phyloP scores from a whole-genome alignment of 1,140 invertebrate species.

The Atta texana region DNA sequence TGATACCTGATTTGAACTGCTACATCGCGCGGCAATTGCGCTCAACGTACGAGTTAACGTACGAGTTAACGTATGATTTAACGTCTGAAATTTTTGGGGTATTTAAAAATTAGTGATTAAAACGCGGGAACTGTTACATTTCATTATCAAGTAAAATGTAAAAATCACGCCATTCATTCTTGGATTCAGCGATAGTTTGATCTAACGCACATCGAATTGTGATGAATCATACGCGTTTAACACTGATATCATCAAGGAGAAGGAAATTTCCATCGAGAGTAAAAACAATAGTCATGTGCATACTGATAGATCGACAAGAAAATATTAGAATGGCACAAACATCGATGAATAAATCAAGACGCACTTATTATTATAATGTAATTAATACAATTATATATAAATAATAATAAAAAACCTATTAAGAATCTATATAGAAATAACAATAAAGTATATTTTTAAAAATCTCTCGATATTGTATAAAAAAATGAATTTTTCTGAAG shows the following conservation, averaged over 20 bases:
- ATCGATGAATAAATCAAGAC: neutral
- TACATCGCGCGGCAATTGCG: neutral
- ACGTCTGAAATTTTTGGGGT: conserved; percentile 15
- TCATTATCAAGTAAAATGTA: neutral
- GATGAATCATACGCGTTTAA: neutral
- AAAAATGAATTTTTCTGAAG: neutral
- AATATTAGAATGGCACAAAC: conserved; percentile 9
- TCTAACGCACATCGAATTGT: neutral
- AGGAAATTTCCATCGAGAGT: conserved; percentile 41
- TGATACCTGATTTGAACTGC: conserved; percentile 50
- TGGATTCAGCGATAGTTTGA: neutral
- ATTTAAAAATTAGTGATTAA: conserved; percentile 10
- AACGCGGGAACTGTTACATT: neutral
- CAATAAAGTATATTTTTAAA: neutral
- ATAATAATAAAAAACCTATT: neutral
- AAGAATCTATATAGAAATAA: neutral
- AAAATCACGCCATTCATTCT: neutral
- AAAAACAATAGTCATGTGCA: neutral
- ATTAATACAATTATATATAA: neutral
- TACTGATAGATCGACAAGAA: conserved; percentile 25
- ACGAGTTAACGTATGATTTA: conserved; percentile 34
- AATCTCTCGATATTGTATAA: neutral
- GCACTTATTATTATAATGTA: neutral
- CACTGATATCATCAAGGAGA: neutral
- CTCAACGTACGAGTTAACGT: conserved; percentile 49